Percentiles rank a stretch among this genome's conserved stretches.
phyloP scores from a whole-genome alignment of 2,888 invertebrate genomes.

The Melieria picta region DNA sequence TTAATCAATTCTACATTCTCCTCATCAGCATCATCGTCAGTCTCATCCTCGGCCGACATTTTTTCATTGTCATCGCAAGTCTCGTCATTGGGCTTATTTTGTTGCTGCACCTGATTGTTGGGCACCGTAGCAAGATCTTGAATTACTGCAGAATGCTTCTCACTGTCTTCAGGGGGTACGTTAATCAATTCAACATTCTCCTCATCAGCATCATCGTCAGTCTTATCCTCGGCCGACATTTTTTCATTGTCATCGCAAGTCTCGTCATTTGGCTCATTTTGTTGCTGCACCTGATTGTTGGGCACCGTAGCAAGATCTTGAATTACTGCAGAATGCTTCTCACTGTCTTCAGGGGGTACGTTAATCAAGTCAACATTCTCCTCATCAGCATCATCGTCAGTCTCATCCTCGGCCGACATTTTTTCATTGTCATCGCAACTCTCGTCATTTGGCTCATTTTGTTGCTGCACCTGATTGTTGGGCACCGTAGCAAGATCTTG shows the following conservation, averaged over 20 bases:
- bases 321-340: too few relatives aligned
- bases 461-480: not conserved
- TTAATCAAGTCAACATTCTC: slow-evolving; percentile 43
- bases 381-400: slow-evolving; percentile 37
- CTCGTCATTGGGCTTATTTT: not conserved
- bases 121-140: not conserved
- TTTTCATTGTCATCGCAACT: not conserved
- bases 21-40: slow-evolving; percentile 37
- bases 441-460: not conserved
- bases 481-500: not conserved
- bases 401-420: slow-evolving; percentile 1
- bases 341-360: too few relatives aligned
- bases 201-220: slow-evolving; percentile 37
- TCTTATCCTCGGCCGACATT: not conserved
- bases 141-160: too few relatives aligned
- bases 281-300: not conserved
- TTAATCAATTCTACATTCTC: slow-evolving; percentile 44
- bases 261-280: not conserved
- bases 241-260: not conserved
- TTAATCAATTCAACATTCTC: slow-evolving; percentile 43
- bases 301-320: not conserved
- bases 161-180: too few relatives aligned
- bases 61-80: slow-evolving; percentile 1
- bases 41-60: slow-evolving; percentile 1
- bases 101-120: not conserved